phyloP scores from a whole-genome alignment of 2,113 vertebrate species.

The Psilopogon haemacephalus region DNA sequence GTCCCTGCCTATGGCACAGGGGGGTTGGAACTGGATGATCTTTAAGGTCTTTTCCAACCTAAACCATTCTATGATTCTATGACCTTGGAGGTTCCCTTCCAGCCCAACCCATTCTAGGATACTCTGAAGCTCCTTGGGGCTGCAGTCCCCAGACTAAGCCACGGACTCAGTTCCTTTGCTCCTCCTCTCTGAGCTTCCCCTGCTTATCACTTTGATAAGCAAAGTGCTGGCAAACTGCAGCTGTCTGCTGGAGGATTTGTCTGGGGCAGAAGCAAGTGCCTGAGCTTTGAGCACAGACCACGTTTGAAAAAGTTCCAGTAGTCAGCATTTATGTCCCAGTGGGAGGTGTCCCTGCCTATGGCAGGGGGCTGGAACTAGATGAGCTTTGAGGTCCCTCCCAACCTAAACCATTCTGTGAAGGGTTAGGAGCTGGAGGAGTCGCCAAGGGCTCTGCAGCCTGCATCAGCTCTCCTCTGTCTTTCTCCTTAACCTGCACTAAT shows the following conservation, averaged over 20 bases:
- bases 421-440: background rate
- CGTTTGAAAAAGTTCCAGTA: background rate
- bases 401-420: background rate
- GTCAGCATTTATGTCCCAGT: no score
- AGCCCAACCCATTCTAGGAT: no score
- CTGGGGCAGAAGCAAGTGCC: background rate
- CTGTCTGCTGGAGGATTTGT: background rate
- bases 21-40: no score
- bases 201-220: fast-evolving
- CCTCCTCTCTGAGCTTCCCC: background rate
- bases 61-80: no score
- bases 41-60: no score
- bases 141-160: background rate
- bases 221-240: fast-evolving
- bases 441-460: background rate
- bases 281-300: background rate
- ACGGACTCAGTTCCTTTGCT: fast-evolving
- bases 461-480: background rate
- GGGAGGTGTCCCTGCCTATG: no score
- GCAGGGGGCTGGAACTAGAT: no score
- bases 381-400: no score
- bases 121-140: background rate
- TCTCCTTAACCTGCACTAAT: background rate
- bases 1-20: no score
- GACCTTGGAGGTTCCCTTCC: no score